Evolutionary conservation across 2,888 invertebrate genomes (phyloP).

Genomic region (Julus scandinavius): DNA sequence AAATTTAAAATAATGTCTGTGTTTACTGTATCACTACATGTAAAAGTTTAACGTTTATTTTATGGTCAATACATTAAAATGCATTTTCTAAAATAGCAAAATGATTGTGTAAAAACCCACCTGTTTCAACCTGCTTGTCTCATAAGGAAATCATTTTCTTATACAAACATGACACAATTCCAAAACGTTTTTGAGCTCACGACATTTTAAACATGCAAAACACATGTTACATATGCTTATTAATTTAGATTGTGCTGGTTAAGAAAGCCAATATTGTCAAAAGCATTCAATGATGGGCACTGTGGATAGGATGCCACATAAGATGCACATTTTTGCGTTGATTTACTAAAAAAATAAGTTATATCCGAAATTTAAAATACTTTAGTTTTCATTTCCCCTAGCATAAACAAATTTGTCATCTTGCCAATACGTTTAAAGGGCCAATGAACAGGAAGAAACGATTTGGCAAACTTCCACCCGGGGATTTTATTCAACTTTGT

Average conservation of each 20-base stretch:
- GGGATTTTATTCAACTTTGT: neutral
- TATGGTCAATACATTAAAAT: neutral
- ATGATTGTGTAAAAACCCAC: neutral
- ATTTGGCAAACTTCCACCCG: conserved; percentile 2
- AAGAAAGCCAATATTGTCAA: neutral
- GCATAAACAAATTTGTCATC: conserved; percentile 6
- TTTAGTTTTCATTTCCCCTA: neutral
- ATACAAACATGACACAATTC: neutral
- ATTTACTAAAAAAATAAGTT: neutral
- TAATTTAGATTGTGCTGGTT: neutral
- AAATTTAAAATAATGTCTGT: neutral
- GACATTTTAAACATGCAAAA: neutral
- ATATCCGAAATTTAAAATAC: neutral
- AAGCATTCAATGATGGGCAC: neutral
- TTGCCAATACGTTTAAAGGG: neutral
- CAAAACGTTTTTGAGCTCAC: neutral
- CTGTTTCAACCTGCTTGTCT: neutral
- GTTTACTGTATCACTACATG: neutral
- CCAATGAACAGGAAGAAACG: conserved; percentile 24
- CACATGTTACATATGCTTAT: neutral
- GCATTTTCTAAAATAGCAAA: neutral
- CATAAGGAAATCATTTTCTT: neutral
- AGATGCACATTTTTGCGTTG: neutral
- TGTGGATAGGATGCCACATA: neutral
- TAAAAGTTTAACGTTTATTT: neutral